Evolutionary conservation across 2,888 invertebrate genomes (phyloP), one percentile per base, ranked within the genome.

Genomic region (Blomia tropicalis): DNA sequence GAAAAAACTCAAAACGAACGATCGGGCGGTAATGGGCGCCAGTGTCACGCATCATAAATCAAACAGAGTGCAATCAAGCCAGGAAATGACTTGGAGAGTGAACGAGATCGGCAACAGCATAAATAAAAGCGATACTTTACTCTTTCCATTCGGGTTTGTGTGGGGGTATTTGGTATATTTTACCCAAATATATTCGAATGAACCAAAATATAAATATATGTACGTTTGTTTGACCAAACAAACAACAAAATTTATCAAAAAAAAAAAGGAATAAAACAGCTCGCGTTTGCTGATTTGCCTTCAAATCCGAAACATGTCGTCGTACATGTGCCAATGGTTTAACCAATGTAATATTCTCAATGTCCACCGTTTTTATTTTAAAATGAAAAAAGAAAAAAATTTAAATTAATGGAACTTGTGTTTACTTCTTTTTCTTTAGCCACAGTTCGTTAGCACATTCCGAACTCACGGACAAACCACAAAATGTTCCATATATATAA

Each of bases 1-100:
- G n/a, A n/a, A n/a, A n/a, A n/a, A n/a, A n/a, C n/a, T n/a, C n/a
- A n/a, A n/a, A n/a, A n/a, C n/a, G n/a, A n/a, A n/a, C n/a, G n/a
- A n/a, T 36, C 7, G 36, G 7, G 36, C 36, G 17, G 36, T 36
- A 36, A 36, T 47, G 51, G 7, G 51, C n/a, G 51, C 23, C 22
- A 47, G 27, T 47, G 51, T 47, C 51, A 47, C 51, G 51, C 51
- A 47, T n/a, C 51, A 47, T 47, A 47, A 47, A 47, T 47, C 51
- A 47, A 47, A 47, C n/a, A 47, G n/a, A 47, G 51, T 47, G 51
- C 51, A 47, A 47, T 47, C 51, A 47, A 47, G 51, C 22, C 51
- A 47, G 51, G 51, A 47, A 47, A 47, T n/a, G 51, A 47, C 51
- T n/a, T 7, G 7, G 7, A n/a, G 22, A 22, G 7, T 22, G 23